These are phyloP conservation scores for Spodoptera frugiperda DNA, from an alignment of 1,140 invertebrate species.

Conservation along the genomic window DNA sequence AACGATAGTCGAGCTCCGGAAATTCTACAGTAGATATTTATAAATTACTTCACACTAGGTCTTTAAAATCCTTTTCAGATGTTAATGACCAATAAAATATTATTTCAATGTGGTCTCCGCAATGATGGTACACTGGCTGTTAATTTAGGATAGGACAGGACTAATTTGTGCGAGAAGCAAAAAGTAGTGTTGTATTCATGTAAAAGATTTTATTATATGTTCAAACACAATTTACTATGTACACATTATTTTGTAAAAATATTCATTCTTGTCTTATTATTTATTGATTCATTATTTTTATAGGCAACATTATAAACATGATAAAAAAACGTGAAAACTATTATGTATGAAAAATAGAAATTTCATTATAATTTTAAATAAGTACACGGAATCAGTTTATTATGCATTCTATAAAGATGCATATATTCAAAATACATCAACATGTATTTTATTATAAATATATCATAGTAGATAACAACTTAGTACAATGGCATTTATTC, in stretches of 20 bases:
- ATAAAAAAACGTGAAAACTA: slow-evolving; percentile 75
- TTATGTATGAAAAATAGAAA: slow-evolving; percentile 73
- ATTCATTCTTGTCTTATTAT: slow-evolving; percentile 83
- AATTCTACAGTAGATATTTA: too few species aligned
- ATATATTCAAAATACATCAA: slow-evolving; percentile 46
- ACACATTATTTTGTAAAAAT: slow-evolving; percentile 86
- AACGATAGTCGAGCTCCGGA: too few species aligned
- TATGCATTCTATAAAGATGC: slow-evolving; percentile 57
- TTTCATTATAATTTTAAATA: slow-evolving; percentile 78
- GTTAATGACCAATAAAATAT: too few species aligned
- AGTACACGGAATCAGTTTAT: slow-evolving; percentile 72
- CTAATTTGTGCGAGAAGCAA: neutral
- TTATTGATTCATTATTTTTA: slow-evolving; percentile 81
- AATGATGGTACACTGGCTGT: too few species aligned
- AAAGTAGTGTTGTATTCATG: slow-evolving; percentile 49
- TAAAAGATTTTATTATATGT: slow-evolving; percentile 84
- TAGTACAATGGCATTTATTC: slow-evolving; percentile 59
- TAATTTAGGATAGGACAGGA: too few species aligned
- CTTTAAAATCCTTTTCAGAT: too few species aligned
- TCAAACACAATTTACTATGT: slow-evolving; percentile 83
- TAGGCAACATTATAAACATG: slow-evolving; percentile 81
- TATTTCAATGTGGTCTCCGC: too few species aligned
- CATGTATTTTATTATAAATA: slow-evolving; percentile 52
- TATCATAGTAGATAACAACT: slow-evolving; percentile 57
- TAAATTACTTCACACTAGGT: too few species aligned